Base-by-base conservation (phyloP, 1,140 invertebrate genomes). In the Meteorus sp. region DNA sequence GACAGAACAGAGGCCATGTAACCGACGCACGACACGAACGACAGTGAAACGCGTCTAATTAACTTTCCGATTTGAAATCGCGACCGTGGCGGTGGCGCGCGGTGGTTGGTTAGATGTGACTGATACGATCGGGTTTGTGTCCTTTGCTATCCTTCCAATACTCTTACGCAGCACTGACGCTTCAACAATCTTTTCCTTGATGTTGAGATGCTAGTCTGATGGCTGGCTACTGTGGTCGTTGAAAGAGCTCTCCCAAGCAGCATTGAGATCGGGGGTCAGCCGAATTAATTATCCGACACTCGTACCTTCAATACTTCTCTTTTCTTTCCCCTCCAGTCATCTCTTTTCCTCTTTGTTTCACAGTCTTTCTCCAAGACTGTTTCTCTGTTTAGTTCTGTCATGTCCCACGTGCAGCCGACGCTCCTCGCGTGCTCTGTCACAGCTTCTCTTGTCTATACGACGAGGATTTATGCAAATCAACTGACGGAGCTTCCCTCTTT, bases 31-130 rank as follows among this genome's bases (percentile, higher is more conserved):
- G 68, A 71, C 69, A 66, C 64, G 66, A 68, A 63, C 60, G 62
- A 72, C 70, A 71, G 64, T 64, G 63, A 69, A 68, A 71, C 69
- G 65, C 64, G 68, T 72, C 70, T 73, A 73, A 72, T 73, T 73
- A 72, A 73, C 70, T 73, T 73, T 73, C 70, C 64, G 69, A 73
- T 73, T 73, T 72, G 70, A 73, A 73, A 69, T 73, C 65, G n/a
- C n/a, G 69, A 56, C 66, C 64, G 64, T 63, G 58, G 53, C 60
- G n/a, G n/a, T n/a, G n/a, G n/a, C n/a, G n/a, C n/a, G n/a, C n/a
- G n/a, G n/a, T n/a, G n/a, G n/a, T n/a, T n/a, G n/a, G n/a, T n/a
- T n/a, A n/a, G n/a, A n/a, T n/a, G n/a, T n/a, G n/a, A 60, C 63
- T 59, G 72, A 74, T 74, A 72, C 63, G 63, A 74, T 72, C 71